Evolutionary conservation across 1,140 invertebrate species (phyloP).

Genomic region (Polypedilum pembai): DNA sequence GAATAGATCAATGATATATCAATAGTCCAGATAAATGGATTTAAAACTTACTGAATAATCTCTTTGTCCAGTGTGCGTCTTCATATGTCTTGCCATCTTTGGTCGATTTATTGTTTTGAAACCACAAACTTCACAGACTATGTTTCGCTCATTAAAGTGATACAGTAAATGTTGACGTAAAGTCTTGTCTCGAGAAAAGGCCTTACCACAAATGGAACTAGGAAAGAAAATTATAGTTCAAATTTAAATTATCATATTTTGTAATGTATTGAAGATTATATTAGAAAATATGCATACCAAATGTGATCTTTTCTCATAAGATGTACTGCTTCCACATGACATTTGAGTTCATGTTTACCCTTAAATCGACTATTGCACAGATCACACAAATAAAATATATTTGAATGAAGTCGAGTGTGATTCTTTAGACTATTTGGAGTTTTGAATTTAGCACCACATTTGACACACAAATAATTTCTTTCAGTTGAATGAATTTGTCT

Average conservation of each 20-base stretch:
- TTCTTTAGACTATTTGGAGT: background rate
- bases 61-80: background rate
- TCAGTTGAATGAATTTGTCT: conserved; percentile 10
- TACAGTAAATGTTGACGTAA: background rate
- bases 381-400: background rate
- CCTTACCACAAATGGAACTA: conserved; percentile 1
- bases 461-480: background rate
- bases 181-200: background rate
- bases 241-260: no score
- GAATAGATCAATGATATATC: no score
- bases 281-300: no score
- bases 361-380: background rate
- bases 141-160: background rate
- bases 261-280: no score
- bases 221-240: no score
- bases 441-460: conserved; percentile 1
- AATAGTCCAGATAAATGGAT: background rate
- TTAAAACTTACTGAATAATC: background rate
- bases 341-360: background rate
- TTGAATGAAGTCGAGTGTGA: background rate
- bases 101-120: background rate
- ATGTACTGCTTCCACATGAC: background rate
- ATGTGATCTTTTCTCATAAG: background rate
- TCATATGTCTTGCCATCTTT: background rate
- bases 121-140: conserved; percentile 18